phyloP scores from a whole-genome alignment of 2,113 vertebrate genomes.

The Manacus vitellinus region DNA sequence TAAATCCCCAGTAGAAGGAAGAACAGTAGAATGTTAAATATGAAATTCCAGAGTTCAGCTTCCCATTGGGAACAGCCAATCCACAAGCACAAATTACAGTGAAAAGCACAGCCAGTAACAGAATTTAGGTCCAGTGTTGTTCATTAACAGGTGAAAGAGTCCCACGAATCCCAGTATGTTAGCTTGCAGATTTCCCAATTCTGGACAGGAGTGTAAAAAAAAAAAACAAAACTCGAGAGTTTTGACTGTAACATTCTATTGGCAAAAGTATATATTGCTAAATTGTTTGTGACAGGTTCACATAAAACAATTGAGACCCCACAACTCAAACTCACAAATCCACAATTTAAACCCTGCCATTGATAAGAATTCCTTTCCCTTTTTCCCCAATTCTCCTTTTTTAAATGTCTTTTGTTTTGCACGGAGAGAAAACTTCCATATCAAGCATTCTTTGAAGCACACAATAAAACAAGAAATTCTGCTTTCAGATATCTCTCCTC shows the following conservation, averaged over 20 bases:
- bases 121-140: not conserved
- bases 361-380: not conserved
- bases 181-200: not conserved
- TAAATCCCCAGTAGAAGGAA: not conserved
- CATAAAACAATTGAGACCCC: not conserved
- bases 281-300: not conserved
- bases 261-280: not conserved
- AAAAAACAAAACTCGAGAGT: not conserved
- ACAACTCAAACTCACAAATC: not conserved
- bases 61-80: not conserved
- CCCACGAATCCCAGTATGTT: not conserved
- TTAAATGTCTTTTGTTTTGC: not conserved
- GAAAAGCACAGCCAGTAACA: not conserved
- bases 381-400: fast-evolving
- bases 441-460: not conserved
- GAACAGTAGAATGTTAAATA: too few relatives aligned
- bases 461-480: not conserved
- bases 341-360: not conserved
- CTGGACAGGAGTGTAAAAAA: not conserved
- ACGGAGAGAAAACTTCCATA: not conserved
- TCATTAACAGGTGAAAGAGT: not conserved
- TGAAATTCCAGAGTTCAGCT: not conserved
- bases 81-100: not conserved
- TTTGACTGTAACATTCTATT: not conserved
- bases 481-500: not conserved